Percentiles rank a stretch among this genome's conserved stretches.
Conservation (phyloP, 2,888 invertebrate species). For the Xylocampa areola region DNA sequence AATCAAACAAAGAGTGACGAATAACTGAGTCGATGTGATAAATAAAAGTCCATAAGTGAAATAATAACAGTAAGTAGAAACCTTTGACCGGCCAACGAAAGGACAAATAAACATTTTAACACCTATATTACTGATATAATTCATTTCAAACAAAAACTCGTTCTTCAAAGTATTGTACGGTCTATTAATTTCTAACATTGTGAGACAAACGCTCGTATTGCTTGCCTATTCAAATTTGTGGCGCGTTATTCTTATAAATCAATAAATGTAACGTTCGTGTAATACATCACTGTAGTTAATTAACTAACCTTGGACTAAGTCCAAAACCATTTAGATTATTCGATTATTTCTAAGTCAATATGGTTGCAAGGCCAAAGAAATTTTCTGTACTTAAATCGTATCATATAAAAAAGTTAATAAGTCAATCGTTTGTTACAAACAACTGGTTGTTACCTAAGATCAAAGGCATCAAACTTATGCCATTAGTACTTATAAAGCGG, state of each 20-base stretch:
- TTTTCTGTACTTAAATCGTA: conserved; percentile 29
- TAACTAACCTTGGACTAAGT: too few species aligned
- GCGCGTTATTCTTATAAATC: conserved; percentile 5
- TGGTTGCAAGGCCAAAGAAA: too few species aligned
- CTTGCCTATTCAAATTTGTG: conserved; percentile 3
- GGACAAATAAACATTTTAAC: conserved; percentile 74
- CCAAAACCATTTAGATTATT: conserved; percentile 28
- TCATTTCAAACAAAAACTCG: conserved; percentile 67
- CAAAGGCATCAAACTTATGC: conserved; percentile 32
- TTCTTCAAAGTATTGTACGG: conserved; percentile 55
- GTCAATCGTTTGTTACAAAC: conserved; percentile 31
- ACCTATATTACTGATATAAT: conserved; percentile 68
- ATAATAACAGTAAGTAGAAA: conserved; percentile 60
- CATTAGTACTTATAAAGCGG: conserved; percentile 10
- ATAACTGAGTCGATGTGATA: conserved; percentile 70
- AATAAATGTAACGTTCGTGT: not conserved
- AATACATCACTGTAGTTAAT: conserved; percentile 1
- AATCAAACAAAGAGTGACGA: conserved; percentile 66
- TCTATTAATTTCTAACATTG: conserved; percentile 52
- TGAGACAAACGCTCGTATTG: conserved; percentile 1
- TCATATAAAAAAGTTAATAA: conserved; percentile 30
- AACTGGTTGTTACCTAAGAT: conserved; percentile 30
- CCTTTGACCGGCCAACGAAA: conserved; percentile 68
- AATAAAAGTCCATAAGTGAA: conserved; percentile 61
- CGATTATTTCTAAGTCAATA: conserved; percentile 13